These are phyloP conservation scores for Chaetops frenatus DNA, from an alignment of 2,113 vertebrate species.

Conservation along the genomic window DNA sequence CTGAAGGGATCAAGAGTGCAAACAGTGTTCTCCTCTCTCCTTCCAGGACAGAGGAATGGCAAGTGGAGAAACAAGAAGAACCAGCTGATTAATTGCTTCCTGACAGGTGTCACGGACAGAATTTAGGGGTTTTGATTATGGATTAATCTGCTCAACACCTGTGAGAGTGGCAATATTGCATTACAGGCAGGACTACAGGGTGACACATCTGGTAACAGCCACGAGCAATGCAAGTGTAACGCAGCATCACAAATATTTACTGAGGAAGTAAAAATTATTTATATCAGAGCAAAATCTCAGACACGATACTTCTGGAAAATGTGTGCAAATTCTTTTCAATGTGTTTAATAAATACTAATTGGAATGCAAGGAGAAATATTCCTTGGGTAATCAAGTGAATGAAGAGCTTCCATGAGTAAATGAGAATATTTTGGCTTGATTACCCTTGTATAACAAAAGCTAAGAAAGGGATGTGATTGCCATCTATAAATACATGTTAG, in stretches of 20 bases:
- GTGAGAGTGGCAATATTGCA: not conserved
- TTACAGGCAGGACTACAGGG: too few relatives aligned
- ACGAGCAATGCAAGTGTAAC: not conserved
- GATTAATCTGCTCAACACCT: not conserved
- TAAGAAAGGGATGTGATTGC: not conserved
- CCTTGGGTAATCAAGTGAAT: not conserved
- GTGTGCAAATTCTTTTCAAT: not conserved
- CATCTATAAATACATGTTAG: not conserved
- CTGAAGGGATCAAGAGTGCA: not conserved
- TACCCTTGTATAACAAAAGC: not conserved
- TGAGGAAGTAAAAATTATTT: not conserved
- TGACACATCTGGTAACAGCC: not conserved
- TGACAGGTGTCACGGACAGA: not conserved
- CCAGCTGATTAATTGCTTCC: not conserved
- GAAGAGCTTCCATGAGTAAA: not conserved
- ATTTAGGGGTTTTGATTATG: not conserved
- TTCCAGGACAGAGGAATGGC: not conserved
- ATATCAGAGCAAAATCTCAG: not conserved
- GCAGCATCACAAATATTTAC: not conserved
- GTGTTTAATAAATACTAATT: not conserved
- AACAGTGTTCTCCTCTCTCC: too few relatives aligned
- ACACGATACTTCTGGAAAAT: not conserved
- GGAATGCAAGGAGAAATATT: not conserved
- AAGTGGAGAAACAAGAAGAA: not conserved
- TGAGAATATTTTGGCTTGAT: not conserved